These are phyloP conservation scores for Apolygus lucorum DNA, from an alignment of 1,140 invertebrate species.

Conservation along the genomic window DNA sequence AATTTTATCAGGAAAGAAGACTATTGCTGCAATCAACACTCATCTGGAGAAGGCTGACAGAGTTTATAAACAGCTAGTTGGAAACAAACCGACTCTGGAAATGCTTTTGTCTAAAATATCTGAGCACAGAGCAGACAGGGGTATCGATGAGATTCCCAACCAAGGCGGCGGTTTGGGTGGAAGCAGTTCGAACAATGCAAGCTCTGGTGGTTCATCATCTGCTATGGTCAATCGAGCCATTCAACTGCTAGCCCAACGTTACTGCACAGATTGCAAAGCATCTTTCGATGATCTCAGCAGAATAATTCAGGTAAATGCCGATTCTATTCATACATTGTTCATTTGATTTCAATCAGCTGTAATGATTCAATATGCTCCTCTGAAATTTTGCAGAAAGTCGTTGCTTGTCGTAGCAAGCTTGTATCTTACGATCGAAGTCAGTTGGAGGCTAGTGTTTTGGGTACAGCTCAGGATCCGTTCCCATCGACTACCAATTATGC, in stretches of 20 bases:
- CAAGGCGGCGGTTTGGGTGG: slow-evolving; percentile 31
- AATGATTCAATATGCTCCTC: neutral
- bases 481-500: neutral
- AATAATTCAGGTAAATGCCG: slow-evolving; percentile 56
- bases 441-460: slow-evolving; percentile 39
- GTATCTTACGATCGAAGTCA: slow-evolving; percentile 87
- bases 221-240: slow-evolving; percentile 66
- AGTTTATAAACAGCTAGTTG: slow-evolving; percentile 81
- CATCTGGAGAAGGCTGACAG: slow-evolving; percentile 89
- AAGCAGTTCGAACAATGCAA: slow-evolving; percentile 35
- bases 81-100: slow-evolving; percentile 83
- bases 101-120: slow-evolving; percentile 64
- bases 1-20: slow-evolving; percentile 58
- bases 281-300: slow-evolving; percentile 94
- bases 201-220: slow-evolving; percentile 36
- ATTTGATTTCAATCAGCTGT: no score
- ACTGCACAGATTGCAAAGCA: slow-evolving; percentile 87
- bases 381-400: slow-evolving; percentile 54
- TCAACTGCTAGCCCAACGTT: slow-evolving; percentile 80
- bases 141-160: slow-evolving; percentile 18
- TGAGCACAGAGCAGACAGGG: slow-evolving; percentile 53
- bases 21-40: slow-evolving; percentile 43
- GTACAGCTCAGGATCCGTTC: neutral
- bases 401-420: slow-evolving; percentile 80
- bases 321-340: neutral